Evolutionary conservation across 2,797 vertebrate genomes (phyloP).

Genomic region (Tangara arthus): DNA sequence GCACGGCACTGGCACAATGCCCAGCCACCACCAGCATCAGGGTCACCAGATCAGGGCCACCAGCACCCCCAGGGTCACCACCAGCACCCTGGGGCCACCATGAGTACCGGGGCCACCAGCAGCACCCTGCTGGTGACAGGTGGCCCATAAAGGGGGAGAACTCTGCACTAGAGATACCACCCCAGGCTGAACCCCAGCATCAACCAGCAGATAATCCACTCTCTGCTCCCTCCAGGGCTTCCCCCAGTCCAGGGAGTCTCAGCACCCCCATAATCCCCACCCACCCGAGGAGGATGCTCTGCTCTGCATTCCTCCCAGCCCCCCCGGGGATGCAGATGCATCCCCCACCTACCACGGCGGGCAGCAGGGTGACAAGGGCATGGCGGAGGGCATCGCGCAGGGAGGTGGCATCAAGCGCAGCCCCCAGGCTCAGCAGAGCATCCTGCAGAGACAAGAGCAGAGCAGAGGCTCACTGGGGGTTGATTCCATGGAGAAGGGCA

Average conservation of each 20-base stretch:
- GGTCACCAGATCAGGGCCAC: background rate
- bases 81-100: background rate
- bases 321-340: background rate
- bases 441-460: constrained; percentile 76
- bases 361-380: constrained; percentile 82
- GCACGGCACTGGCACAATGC: background rate
- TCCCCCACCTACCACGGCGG: constrained; percentile 81
- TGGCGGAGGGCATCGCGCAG: constrained; percentile 85
- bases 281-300: background rate
- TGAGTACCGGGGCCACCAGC: background rate
- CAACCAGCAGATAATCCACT: background rate
- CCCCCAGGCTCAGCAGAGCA: constrained; percentile 88
- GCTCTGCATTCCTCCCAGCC: background rate
- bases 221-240: background rate
- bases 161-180: background rate
- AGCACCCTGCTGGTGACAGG: background rate
- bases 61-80: background rate
- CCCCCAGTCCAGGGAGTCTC: background rate
- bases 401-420: constrained; percentile 76
- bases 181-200: background rate
- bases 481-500: background rate
- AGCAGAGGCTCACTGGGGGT: background rate
- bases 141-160: background rate
- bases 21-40: background rate
- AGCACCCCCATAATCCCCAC: background rate